Base-by-base conservation (phyloP, 2,113 vertebrate species). In the Cryptomyrus ogoouensis region DNA sequence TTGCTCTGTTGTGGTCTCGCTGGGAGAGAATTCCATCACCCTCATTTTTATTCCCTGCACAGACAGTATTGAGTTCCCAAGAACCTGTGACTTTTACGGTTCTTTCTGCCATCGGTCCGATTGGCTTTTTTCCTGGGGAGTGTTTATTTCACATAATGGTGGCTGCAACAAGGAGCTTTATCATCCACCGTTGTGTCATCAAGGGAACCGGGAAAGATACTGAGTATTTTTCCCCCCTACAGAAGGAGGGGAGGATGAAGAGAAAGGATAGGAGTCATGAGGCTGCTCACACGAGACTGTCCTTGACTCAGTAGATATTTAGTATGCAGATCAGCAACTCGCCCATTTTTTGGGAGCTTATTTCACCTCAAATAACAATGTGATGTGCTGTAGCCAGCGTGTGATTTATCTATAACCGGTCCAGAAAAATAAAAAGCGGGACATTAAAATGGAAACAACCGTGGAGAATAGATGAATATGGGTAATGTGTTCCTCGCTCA, bases 101-200 rank as follows among this genome's bases (percentile, higher is more conserved):
- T 89, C 80, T 46, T 39, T 89, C 91, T 88, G 91, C 83, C 24
- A 85, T 49, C 62, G 83, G 90, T 89, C 87, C 56, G 70, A 92
- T 92, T 92, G 91, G 39, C 74, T 39, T 91, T 93, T 93, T 91
- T 90, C 83, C 49, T 91, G 90, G 62, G 50, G 74, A 89, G 88
- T 90, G 90, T 88, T 93, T 93, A 94, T 91, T 92, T 90, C 87
- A 90, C 91, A 90, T 91, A 89, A 93, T 90, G 92, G 93, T 91
- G 88, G 46, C 50, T 46, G 46, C 58, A 0, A 90, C 88, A 89
- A 49, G 77, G 74, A 83, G 89, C 74, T 90, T 90, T 91, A 90
- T 89, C 90, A 58, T 91, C 84, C 27, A 74, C 86, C 50, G 80
- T 87, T 91, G 92, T 92, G 92, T 94, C 92, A 92, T 46, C 53